phyloP scores from a whole-genome alignment of 2,113 vertebrate genomes.

The Ascaphus truei region DNA sequence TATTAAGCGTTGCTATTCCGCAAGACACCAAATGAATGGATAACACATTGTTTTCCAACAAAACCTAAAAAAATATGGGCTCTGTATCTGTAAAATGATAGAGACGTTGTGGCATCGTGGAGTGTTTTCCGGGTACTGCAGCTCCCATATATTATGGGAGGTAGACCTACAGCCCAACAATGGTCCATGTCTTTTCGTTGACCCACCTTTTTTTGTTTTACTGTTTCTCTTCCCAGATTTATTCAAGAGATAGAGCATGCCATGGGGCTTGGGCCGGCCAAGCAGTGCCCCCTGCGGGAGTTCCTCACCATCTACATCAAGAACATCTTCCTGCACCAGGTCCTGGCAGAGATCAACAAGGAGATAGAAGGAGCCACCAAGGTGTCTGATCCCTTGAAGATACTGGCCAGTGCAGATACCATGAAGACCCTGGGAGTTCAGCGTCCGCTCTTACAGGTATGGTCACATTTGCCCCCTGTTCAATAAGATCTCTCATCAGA shows the following conservation, averaged over 20 bases:
- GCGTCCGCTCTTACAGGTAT: constrained; percentile 90
- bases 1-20: no score
- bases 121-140: no score
- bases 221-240: constrained; percentile 70
- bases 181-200: no score
- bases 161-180: no score
- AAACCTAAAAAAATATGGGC: no score
- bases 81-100: no score
- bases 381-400: constrained; percentile 84
- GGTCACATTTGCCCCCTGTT: no score
- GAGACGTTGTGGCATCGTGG: no score
- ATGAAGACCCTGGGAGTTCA: constrained; percentile 92
- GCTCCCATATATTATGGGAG: no score
- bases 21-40: no score
- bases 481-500: no score
- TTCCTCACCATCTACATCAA: constrained; percentile 97
- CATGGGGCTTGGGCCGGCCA: constrained; percentile 81
- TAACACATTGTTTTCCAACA: no score
- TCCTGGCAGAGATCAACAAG: constrained; percentile 93
- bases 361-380: constrained; percentile 93
- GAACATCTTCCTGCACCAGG: constrained; percentile 92
- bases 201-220: not conserved
- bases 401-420: constrained; percentile 87
- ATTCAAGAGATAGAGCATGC: constrained; percentile 91
- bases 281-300: constrained; percentile 89